Conservation (phyloP, 2,888 invertebrate species). For the Mellilla xanthometata region DNA sequence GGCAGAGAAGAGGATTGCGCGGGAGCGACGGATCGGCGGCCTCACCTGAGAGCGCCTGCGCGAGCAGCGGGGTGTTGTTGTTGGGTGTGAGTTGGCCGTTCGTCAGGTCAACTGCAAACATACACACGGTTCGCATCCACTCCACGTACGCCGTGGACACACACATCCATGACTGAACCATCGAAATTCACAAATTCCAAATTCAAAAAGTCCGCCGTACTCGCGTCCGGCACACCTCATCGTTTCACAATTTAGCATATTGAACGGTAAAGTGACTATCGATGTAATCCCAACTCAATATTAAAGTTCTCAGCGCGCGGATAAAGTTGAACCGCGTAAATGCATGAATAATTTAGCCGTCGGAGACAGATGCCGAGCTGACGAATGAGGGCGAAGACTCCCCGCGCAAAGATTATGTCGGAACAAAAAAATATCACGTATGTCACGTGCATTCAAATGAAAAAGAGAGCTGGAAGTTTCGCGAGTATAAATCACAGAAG, state of each 20-base stretch:
- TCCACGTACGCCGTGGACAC: conserved; percentile 64
- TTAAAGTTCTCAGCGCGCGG: conserved; percentile 58
- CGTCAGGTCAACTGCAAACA: conserved; percentile 96
- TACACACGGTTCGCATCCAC: conserved; percentile 84
- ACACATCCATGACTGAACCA: conserved; percentile 79
- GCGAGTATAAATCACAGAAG: conserved; percentile 81
- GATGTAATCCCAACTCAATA: conserved; percentile 69
- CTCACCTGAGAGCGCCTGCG: conserved; percentile 97
- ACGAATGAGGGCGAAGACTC: conserved; percentile 69
- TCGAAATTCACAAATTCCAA: conserved; percentile 44
- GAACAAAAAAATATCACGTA: conserved; percentile 80
- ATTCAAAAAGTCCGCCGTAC: conserved; percentile 42
- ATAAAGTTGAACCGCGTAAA: conserved; percentile 73
- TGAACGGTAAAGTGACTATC: conserved; percentile 69
- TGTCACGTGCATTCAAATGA: conserved; percentile 82
- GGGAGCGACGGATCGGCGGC: conserved; percentile 42
- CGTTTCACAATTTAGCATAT: conserved; percentile 61
- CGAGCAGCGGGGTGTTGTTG: conserved; percentile 97
- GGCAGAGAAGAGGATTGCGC: conserved; percentile 28
- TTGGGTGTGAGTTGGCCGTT: conserved; percentile 98
- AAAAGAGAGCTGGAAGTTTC: conserved; percentile 81
- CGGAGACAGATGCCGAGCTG: conserved; percentile 72
- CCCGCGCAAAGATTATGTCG: conserved; percentile 69
- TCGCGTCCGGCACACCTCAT: conserved; percentile 48
- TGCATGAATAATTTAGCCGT: conserved; percentile 78